phyloP scores from a whole-genome alignment of 2,888 invertebrate species.

The Blera fallax region DNA sequence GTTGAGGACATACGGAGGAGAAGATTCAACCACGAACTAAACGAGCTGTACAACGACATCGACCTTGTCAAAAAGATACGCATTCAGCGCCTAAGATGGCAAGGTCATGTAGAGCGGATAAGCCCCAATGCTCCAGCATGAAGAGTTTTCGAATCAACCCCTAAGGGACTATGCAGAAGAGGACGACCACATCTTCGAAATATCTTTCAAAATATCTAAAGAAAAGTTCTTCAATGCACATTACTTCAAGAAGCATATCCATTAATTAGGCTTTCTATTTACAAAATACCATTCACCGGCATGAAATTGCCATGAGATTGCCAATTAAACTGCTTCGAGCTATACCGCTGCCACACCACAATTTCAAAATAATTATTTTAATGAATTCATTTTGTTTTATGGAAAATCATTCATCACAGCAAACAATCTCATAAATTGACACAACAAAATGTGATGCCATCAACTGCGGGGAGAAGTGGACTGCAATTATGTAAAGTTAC shows the following conservation, averaged over 20 bases:
- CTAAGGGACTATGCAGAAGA: too few relatives aligned
- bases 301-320: background rate
- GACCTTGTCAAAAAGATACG: too few relatives aligned
- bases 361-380: constrained; percentile 36
- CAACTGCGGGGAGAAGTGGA: background rate
- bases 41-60: too few relatives aligned
- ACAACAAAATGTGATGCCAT: constrained; percentile 17
- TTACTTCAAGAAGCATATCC: background rate
- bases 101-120: too few relatives aligned
- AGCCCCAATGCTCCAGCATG: too few relatives aligned
- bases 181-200: too few relatives aligned
- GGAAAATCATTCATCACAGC: constrained; percentile 11
- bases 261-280: background rate
- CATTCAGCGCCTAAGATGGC: too few relatives aligned
- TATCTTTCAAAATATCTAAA: too few relatives aligned
- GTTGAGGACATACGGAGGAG: too few relatives aligned
- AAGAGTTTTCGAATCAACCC: too few relatives aligned
- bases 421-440: constrained; percentile 43
- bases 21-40: too few relatives aligned
- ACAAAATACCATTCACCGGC: background rate
- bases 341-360: background rate
- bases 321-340: background rate
- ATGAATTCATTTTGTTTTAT: constrained; percentile 35
- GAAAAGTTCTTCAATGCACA: background rate
- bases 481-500: constrained; percentile 32